Base-by-base conservation (phyloP, 1,140 invertebrate species). In the Luehdorfia chinensis region DNA sequence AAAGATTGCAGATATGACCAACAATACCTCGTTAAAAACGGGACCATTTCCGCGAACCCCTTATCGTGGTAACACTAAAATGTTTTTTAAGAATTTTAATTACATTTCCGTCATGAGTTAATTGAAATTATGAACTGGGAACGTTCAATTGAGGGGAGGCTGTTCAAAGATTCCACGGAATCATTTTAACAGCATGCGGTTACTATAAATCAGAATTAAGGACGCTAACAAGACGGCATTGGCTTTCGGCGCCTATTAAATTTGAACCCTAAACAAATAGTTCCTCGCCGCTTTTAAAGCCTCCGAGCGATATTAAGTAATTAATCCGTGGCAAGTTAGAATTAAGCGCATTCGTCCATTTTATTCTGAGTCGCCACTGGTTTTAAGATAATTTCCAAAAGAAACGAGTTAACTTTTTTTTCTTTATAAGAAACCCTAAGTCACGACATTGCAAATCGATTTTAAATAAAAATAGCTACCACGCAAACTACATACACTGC, bases 191-290 rank as follows among this genome's bases (percentile, higher is more conserved):
- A 66, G 59, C 67, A 60, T 69, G 63, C 58, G 67, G 65, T 67
- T 37, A 64, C 65, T 70, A 80, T 83, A 80, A 83, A 83, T 84
- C 67, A 79, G 59, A 79, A 81, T 75, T 81, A 75, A 68, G 59
- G 55, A 71, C 51, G 50, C 45, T 67, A 70, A 73, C 66, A 55
- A 65, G 58, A 43, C 55, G 63, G 55, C 54, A 67, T 62, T 55
- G 51, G 55, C 53, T 68, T 78, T 78, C 66, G 63, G 67, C 61
- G 51, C 55, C 67, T 64, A 72, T 78, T 78, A 74, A 75, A 71
- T 58, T 71, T 48, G 47, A 73, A 47, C 66, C 59, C 65, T 75
- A 84, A 86, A 77, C 76, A 83, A 86, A 86, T 75, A 81, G 52
- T 32, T 27, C 50, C 47, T 55, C 69, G 44, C 39, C 47, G 23